Percentiles rank a stretch among this genome's conserved stretches.
Conservation (phyloP, 2,888 invertebrate genomes). For the Dynastes hyllus region DNA sequence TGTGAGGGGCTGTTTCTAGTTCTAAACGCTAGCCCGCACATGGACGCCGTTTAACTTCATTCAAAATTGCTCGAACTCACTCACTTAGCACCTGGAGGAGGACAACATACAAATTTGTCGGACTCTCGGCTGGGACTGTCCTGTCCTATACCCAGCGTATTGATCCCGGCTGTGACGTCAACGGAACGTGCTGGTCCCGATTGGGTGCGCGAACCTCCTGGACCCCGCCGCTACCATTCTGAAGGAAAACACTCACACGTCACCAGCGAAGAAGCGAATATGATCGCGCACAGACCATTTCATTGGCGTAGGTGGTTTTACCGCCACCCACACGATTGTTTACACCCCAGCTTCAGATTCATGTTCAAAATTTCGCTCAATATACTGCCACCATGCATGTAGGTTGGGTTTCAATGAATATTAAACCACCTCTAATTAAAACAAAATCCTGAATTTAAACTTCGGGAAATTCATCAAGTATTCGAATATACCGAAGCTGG, state of each 20-base stretch:
- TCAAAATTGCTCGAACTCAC: conserved; percentile 59
- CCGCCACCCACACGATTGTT: conserved; percentile 68
- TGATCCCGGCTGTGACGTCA: conserved; percentile 69
- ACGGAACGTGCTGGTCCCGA: conserved; percentile 60
- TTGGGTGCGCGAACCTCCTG: conserved; percentile 59
- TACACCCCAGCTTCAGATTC: conserved; percentile 43
- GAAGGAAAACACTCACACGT: conserved; percentile 64
- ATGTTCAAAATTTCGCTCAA: conserved; percentile 23
- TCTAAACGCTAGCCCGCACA: conserved; percentile 96
- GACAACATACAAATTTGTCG: conserved; percentile 65
- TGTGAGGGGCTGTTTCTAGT: conserved; percentile 97
- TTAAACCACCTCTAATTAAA: not conserved
- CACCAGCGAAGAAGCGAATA: conserved; percentile 69
- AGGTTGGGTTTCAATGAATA: conserved; percentile 1
- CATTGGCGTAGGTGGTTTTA: conserved; percentile 71
- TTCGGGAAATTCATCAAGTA: too few species aligned
- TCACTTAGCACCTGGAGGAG: conserved; percentile 54
- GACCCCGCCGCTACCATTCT: conserved; percentile 60
- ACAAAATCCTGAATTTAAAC: too few species aligned
- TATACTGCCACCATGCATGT: conserved; percentile 9
- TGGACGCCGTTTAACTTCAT: conserved; percentile 78
- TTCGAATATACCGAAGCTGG: too few species aligned
- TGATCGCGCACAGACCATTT: conserved; percentile 71
- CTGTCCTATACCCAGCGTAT: conserved; percentile 65
- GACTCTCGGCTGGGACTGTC: conserved; percentile 66